Conservation (phyloP, 2,797 vertebrate species). For the Adrianichthys oophorus region DNA sequence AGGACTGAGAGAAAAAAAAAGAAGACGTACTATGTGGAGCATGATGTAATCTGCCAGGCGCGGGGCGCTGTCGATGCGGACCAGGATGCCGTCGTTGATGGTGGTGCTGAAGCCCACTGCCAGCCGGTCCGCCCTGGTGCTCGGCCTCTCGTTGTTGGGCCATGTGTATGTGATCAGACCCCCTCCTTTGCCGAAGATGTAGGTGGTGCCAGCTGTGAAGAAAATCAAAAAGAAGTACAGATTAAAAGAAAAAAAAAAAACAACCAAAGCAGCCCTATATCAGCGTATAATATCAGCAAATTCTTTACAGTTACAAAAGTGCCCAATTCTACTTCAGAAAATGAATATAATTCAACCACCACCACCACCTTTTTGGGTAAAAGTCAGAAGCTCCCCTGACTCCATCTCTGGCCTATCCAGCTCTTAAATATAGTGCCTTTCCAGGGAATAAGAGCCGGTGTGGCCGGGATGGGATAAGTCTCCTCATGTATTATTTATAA, state of each 20-base stretch:
- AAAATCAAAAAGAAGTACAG: neutral
- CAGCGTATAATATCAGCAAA: too few relatives aligned
- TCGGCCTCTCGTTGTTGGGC: conserved; percentile 95
- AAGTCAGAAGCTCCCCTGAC: conserved; percentile 55
- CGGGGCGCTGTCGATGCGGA: conserved; percentile 94
- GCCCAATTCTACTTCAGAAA: neutral
- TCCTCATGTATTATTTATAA: conserved; percentile 78
- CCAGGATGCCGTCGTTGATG: conserved; percentile 94
- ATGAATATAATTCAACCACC: conserved; percentile 51
- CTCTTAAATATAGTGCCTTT: conserved; percentile 71
- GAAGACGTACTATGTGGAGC: conserved; percentile 92
- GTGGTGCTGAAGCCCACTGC: conserved; percentile 96
- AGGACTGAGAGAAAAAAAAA: neutral
- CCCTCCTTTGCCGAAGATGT: conserved; percentile 96
- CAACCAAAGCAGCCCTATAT: too few relatives aligned
- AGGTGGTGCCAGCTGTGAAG: conserved; percentile 89
- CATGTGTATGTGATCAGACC: conserved; percentile 96
- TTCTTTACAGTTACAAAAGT: too few relatives aligned
- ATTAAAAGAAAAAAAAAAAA: neutral
- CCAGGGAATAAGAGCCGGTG: conserved; percentile 65
- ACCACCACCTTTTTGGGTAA: conserved; percentile 51
- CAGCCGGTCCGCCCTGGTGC: conserved; percentile 93
- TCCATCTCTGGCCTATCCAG: conserved; percentile 60
- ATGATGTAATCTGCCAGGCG: conserved; percentile 96
- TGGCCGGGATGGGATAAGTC: conserved; percentile 60